phyloP scores from a whole-genome alignment of 1,140 invertebrate genomes.

The Grapholita molesta region DNA sequence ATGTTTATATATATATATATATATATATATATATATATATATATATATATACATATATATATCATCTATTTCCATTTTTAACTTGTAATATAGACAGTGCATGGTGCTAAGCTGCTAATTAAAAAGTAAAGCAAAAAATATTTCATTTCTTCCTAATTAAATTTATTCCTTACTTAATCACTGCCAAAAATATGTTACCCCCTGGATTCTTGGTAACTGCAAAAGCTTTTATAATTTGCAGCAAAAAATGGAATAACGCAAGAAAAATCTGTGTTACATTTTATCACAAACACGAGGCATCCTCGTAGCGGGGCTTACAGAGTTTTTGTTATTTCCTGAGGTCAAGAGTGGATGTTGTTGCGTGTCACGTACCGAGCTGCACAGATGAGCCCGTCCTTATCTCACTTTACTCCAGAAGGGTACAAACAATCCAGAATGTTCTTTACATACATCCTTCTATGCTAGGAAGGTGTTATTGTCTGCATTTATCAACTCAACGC shows the following conservation, averaged over 20 bases:
- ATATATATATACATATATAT: too few species aligned
- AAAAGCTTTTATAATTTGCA: background rate
- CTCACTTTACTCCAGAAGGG: background rate
- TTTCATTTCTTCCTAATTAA: too few species aligned
- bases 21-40: too few species aligned
- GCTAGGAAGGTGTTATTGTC: background rate
- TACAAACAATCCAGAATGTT: background rate
- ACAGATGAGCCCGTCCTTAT: conserved; percentile 3
- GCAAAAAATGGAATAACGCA: background rate
- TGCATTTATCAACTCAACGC: conserved; percentile 16
- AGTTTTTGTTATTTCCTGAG: conserved; percentile 13
- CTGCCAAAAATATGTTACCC: too few species aligned
- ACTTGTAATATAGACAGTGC: too few species aligned
- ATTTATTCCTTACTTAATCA: too few species aligned
- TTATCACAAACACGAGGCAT: background rate
- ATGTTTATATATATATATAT: too few species aligned
- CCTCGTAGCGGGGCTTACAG: background rate
- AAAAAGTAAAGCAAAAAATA: too few species aligned
- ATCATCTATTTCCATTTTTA: too few species aligned
- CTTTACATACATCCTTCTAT: background rate
- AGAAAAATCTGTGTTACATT: background rate
- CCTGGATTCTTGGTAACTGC: too few species aligned
- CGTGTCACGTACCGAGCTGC: background rate
- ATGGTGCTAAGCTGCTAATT: too few species aligned
- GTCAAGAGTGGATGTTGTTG: conserved; percentile 7